Evolutionary conservation across 2,888 invertebrate species (phyloP), one percentile per base, ranked within the genome.

Genomic region (Doris montereyensis): DNA sequence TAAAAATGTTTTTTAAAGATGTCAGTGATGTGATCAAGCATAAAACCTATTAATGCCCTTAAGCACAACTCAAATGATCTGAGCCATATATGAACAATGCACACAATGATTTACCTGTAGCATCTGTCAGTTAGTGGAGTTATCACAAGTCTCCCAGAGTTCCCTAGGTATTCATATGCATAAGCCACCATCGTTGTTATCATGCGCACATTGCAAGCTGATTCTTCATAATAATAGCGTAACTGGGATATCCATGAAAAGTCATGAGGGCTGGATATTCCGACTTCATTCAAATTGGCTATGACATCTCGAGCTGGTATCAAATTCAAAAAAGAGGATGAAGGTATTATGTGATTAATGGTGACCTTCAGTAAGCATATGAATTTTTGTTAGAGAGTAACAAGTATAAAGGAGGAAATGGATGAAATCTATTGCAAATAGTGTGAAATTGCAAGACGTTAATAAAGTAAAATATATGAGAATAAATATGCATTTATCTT

Each of bases 101-200:
- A n/a, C n/a, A n/a, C n/a, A n/a, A n/a, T n/a, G n/a, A n/a, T 77
- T 78, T 73, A 90, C 89, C 90, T 88, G 86, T 91, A 91, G 81
- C 91, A 91, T 77, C 91, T 86, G 81, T 91, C 91, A 26, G 91
- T 91, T 8, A 91, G 88, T 1, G 91, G 91, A 8, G 91, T 91
- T 77, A 91, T 91, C 72, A 91, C 91, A 35, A 91, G 87, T 28
- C 91, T 81, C 17, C 88, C 89, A 0, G 90, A 88, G 84, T 91
- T 91, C 5, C 91, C 91, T 41, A 91, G 88, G 82, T 91, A 91
- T 84, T 91, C 91, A 78, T 91, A 90, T 26, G 90, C 91, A 83
- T 91, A 91, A 24, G 88, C 89, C 24, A 91, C 90, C 4, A 86
- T 85, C n/a, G 91, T 91, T 13, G 90, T 90, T 81, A 91, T 91